Percentiles rank a stretch among this genome's conserved stretches.
Conservation (phyloP, 2,797 vertebrate species). For the Ctenosaura bakeri region DNA sequence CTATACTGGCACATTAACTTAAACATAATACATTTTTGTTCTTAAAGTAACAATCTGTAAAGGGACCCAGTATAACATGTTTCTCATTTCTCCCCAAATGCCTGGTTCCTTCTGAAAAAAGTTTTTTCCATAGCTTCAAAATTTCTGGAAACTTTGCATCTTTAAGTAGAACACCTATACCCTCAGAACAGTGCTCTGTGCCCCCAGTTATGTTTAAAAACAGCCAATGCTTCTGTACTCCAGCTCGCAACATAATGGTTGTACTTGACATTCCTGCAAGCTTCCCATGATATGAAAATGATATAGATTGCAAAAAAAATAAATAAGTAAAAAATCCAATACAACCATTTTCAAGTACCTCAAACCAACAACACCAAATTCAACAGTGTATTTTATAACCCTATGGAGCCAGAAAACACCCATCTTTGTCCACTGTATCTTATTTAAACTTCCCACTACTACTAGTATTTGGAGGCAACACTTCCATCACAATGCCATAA, state of each 20-base stretch:
- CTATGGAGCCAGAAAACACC: not conserved
- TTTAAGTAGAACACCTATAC: not conserved
- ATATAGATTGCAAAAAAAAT: not conserved
- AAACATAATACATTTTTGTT: too few relatives aligned
- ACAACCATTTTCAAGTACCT: not conserved
- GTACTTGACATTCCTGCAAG: not conserved
- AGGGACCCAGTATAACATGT: too few relatives aligned
- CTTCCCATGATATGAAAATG: not conserved
- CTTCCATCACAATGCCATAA: not conserved
- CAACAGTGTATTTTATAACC: not conserved
- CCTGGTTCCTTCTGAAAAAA: too few relatives aligned
- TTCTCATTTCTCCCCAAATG: too few relatives aligned
- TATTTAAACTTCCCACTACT: not conserved
- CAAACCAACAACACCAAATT: not conserved
- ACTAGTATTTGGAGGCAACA: not conserved
- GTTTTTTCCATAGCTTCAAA: too few relatives aligned
- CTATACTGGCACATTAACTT: too few relatives aligned
- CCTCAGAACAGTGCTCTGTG: not conserved
- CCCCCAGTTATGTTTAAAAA: not conserved
- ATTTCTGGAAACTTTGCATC: not conserved
- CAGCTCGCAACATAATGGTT: not conserved
- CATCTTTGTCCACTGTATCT: not conserved
- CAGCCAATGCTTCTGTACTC: not conserved
- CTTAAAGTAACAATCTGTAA: too few relatives aligned
- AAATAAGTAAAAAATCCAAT: not conserved